Base-by-base conservation (phyloP, 2,113 vertebrate species). In the Melanerpes formicivorus region DNA sequence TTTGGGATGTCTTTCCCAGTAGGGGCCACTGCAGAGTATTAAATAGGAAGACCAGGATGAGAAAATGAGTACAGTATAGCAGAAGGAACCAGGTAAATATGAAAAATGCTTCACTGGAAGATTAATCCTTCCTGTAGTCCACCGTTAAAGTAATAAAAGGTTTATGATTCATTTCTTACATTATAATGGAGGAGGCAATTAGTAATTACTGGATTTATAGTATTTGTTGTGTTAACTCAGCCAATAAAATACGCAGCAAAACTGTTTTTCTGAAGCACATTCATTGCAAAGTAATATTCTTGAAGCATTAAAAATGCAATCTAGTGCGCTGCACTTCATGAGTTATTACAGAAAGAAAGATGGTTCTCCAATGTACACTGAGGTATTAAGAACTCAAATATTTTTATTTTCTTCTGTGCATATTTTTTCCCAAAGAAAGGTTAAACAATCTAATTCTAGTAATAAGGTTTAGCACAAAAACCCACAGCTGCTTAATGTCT, bases 171-270 rank as follows among this genome's bases (percentile, higher is more conserved):
- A 97, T 97, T 97, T 97, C 96, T 97, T 97, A 95, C 95, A 94
- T 97, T 97, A 97, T 97, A 97, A 97, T 96, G 96, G 97, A 96
- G 95, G 97, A 97, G 96, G 97, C 96, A 97, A 97, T 98, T 97
- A 97, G 97, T 97, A 97, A 97, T 97, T 96, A 97, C 95, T 97
- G 96, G 96, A 97, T 97, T 98, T 97, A 98, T 94, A 96, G 90
- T 97, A 94, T 97, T 98, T 97, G 97, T 97, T 98, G 94, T 98
- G 95, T 97, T 97, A 98, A 97, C 93, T 97, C 96, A 96, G 93
- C 96, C 96, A 97, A 93, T 97, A 96, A 98, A 96, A 95, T 88
- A 91, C 90, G 93, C 70, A 87, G 93, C 74, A 90, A 84, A 93
- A 95, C 70, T 60, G 87, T 81, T 93, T 94, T 95, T 91, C 55